A percentile compares a stretch with the other conserved stretches of the same genome.
Conservation (phyloP, 2,797 vertebrate species). For the Enteromius argenteus region DNA sequence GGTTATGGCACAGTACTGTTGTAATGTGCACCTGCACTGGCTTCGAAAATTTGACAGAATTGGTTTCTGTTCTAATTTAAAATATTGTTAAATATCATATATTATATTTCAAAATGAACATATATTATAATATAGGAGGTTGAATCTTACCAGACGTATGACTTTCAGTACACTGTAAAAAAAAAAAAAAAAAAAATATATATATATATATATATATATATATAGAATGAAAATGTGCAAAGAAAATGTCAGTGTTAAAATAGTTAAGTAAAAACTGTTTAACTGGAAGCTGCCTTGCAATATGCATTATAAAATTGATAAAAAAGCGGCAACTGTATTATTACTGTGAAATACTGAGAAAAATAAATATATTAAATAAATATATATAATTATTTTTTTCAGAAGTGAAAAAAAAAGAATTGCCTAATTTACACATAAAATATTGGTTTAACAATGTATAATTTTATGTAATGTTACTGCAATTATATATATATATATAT, state of each 20-base stretch:
- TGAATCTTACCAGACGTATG: background rate
- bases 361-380: no score
- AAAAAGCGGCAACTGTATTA: background rate
- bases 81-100: background rate
- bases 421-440: background rate
- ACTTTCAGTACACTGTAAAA: background rate
- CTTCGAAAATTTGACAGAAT: background rate
- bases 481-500: no score
- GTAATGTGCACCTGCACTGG: constrained; percentile 2
- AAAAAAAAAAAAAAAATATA: background rate
- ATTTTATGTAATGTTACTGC: no score
- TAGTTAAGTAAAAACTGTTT: background rate
- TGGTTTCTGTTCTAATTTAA: background rate
- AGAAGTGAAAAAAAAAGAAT: background rate
- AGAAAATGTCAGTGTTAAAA: background rate
- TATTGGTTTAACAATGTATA: background rate
- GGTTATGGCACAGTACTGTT: background rate
- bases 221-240: background rate
- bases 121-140: background rate
- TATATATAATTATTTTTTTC: background rate
- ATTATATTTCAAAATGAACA: background rate
- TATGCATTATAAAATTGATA: background rate
- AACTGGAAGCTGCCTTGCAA: background rate
- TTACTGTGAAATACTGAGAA: background rate
- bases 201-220: no score